Conservation (phyloP, 2,113 vertebrate genomes). For the Turnix velox region DNA sequence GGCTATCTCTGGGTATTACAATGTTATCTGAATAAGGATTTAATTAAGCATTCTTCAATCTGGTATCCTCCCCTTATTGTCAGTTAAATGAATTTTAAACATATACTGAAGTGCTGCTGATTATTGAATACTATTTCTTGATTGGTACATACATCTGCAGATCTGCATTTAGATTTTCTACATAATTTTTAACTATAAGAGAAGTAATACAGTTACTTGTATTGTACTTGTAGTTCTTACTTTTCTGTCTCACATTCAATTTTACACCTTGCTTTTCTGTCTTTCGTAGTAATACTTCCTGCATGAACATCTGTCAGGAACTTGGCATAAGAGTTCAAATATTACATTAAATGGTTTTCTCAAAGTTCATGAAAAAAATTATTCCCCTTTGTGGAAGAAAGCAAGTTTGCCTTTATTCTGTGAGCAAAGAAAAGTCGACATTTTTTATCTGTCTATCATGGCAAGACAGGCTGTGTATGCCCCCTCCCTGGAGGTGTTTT, state of each 20-base stretch:
- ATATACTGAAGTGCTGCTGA: background rate
- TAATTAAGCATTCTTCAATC: background rate
- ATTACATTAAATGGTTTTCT: slow-evolving; percentile 26
- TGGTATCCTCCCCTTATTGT: background rate
- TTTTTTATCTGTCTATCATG: background rate
- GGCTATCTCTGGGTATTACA: background rate
- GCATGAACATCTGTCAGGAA: slow-evolving; percentile 2
- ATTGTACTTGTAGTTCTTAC: background rate
- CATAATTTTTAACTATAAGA: background rate
- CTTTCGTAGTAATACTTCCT: slow-evolving; percentile 13
- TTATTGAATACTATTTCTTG: background rate
- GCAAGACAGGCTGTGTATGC: too few species aligned
- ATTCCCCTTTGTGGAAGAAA: slow-evolving; percentile 7
- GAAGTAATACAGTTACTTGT: background rate
- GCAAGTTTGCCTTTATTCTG: background rate
- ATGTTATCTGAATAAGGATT: background rate
- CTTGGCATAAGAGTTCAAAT: slow-evolving; percentile 1
- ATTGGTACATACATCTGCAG: background rate
- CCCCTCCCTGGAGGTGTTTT: too few species aligned
- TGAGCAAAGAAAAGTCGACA: background rate
- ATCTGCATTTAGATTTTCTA: background rate
- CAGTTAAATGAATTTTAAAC: background rate
- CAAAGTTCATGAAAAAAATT: slow-evolving; percentile 1
- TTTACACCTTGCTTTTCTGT: slow-evolving; percentile 28
- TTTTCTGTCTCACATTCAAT: background rate